Evolutionary conservation across 2,888 invertebrate species (phyloP), one percentile per base, ranked within the genome.

Genomic region (Rhabditoides inermis): DNA sequence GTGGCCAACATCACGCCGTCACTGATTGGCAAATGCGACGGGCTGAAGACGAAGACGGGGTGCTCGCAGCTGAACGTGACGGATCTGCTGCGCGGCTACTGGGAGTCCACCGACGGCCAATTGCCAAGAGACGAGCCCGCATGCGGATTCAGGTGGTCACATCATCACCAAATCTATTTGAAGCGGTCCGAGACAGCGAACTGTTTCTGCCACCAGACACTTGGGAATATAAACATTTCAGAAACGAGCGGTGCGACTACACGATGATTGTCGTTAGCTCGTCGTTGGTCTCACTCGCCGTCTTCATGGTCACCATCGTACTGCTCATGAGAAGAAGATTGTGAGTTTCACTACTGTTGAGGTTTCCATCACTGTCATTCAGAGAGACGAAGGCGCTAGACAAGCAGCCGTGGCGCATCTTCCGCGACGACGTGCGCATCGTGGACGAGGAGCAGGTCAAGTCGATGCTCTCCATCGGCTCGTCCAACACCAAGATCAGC

Each of bases 341-440:
- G 55, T 53, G 28, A 35, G 40, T 23, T 45, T 4, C 3, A 22
- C 25, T 42, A 22, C 6, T 25, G 28, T 4, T 7, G 23, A 26
- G 15, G 15, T 3, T 27, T n/a, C 15, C 30, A 26, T 28, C 45
- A 26, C 5, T 45, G 15, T 10, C 27, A 28, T 58, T 51, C 49
- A 63, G 63, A 20, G 62, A 64, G 27, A 58, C 49, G 4, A 49
- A 51, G 1, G 53, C 62, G 12, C 40, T 66, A 23, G 57, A 56
- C 27, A 64, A 62, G 26, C 64, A 61, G 63, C 62, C 64, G 7
- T 66, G 66, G 66, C 42, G 64, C 18, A 52, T 66, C n/a, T 54
- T 49, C 36, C 52, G 62, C 7, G 58, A 60, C 30, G 61, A 66
- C 23, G 47, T 66, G 39, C 53, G 60, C 30, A 53, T 66, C 35